Base-by-base conservation (phyloP, 2,113 vertebrate genomes). In the Hemichromis elongatus region DNA sequence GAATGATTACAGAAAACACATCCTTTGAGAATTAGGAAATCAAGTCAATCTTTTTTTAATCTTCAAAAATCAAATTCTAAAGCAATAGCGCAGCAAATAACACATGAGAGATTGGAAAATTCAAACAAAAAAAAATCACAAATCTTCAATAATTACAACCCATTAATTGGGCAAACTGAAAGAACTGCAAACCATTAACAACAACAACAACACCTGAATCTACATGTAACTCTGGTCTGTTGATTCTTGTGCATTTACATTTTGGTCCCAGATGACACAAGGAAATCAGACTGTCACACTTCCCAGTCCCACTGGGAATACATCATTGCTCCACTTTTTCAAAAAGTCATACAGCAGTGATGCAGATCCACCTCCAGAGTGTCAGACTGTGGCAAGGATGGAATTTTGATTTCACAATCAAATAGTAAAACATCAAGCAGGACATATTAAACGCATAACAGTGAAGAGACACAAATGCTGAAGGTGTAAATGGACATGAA, bases 401-500 rank as follows among this genome's bases (percentile, higher is more conserved):
- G 59, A 33, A 77, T 54, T 53, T 35, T 12, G 4, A 80, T 87
- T 53, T 47, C 73, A 33, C 14, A 88, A 55, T 80, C 56, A 6
- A 33, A 82, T 47, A 14, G 70, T 28, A 28, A 59, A 53, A 28
- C 70, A 77, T 86, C 53, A 57, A 21, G 30, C 30, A 12, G 63
- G 19, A 40, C 9, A 11, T 53, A 75, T 59, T 87, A 45, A 78
- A 78, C 18, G 9, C 54, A 55, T 40, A 50, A 45, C 16, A 6
- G 59, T 2, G 18, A 52, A 37, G 75, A 50, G 42, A 70, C 40
- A 37, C 73, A 85, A 53, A 77, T 87, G 66, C 66, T 3, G 40
- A 0, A 18, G 77, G 84, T 87, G 56, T 83, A 88, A 90, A 91
- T 90, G 66, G 66, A 77, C 73, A 63, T 70, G 63, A 59, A 88